Base-by-base conservation (phyloP, 2,113 vertebrate species). In the Apodemus speciosus region DNA sequence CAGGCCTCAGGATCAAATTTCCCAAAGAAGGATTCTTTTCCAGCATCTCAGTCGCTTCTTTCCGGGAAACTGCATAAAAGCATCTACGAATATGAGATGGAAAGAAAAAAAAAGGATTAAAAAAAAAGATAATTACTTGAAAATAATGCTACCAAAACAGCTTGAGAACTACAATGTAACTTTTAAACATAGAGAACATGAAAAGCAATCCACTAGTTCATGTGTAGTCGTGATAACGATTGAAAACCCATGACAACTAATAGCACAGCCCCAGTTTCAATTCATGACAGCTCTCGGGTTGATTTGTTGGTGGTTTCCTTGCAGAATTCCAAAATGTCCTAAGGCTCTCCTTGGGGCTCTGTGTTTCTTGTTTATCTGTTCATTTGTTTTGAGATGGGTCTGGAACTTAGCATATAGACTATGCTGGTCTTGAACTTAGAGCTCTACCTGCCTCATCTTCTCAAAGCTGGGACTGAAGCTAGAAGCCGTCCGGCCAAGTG, bases 1-100 rank as follows among this genome's bases (percentile, higher is more conserved):
- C 94, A 15, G 98, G 98, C 35, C 98, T 96, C 75, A 98, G 91
- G 84, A 98, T 98, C 96, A 98, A 92, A 73, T 97, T 98, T 69
- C 98, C 98, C 35, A 38, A 56, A 0, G 95, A 96, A 95, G 98
- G 95, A 9, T 97, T 97, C 94, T 96, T 97, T 81, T 97, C 94
- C 15, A 98, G 93, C 97, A 98, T 98, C 51, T 97, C 95, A 32
- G 46, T 95, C 0, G 98, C 98, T 96, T 98, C 96, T 94, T 97
- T 96, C 25, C 97, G 96, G 68, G 98, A 97, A 20, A 98, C 97
- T 10, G 64, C 49, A 49, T 98, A 96, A 96, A 98, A 98, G 85
- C 98, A 98, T 93, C 98, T 98, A 92, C 21, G 69, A 0, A 93
- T 43, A 43, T 88, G 2, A 87, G 56, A 95, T 71, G 51, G 71